These are phyloP conservation scores for Gadus macrocephalus DNA, from an alignment of 2,113 vertebrate genomes.

Conservation along the genomic window DNA sequence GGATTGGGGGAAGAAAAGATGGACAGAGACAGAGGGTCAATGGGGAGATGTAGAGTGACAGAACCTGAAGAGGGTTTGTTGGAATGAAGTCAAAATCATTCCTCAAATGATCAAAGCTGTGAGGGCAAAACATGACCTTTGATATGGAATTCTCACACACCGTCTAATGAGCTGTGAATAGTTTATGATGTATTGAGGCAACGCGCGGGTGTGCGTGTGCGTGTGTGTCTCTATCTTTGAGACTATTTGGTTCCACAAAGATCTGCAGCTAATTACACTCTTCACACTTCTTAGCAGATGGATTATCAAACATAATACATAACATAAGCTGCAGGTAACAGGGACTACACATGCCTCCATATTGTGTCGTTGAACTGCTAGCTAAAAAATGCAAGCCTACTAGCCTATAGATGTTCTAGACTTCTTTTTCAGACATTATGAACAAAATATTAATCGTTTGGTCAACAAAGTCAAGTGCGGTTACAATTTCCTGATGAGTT, in stretches of 20 bases:
- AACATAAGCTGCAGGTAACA: too few relatives aligned
- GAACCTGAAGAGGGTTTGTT: constrained; percentile 25
- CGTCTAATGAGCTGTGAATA: neutral
- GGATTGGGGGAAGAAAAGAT: neutral
- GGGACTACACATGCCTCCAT: too few relatives aligned
- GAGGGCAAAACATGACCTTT: constrained; percentile 6
- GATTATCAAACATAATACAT: too few relatives aligned
- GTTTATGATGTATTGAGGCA: neutral
- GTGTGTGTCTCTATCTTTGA: neutral
- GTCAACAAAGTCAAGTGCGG: too few relatives aligned
- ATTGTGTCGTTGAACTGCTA: too few relatives aligned
- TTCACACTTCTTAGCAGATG: too few relatives aligned
- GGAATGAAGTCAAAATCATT: constrained; percentile 38
- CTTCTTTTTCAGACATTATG: too few relatives aligned
- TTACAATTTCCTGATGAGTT: too few relatives aligned
- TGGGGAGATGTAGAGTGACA: constrained; percentile 5
- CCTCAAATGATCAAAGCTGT: constrained; percentile 41
- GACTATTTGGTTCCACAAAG: neutral
- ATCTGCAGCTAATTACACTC: neutral
- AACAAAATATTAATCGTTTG: too few relatives aligned
- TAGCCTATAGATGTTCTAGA: too few relatives aligned
- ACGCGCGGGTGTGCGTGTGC: neutral
- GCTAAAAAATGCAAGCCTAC: too few relatives aligned
- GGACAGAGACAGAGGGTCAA: neutral
- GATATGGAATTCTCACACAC: constrained; percentile 5